phyloP scores from a whole-genome alignment of 2,113 vertebrate species.

The Calidris pygmaea region DNA sequence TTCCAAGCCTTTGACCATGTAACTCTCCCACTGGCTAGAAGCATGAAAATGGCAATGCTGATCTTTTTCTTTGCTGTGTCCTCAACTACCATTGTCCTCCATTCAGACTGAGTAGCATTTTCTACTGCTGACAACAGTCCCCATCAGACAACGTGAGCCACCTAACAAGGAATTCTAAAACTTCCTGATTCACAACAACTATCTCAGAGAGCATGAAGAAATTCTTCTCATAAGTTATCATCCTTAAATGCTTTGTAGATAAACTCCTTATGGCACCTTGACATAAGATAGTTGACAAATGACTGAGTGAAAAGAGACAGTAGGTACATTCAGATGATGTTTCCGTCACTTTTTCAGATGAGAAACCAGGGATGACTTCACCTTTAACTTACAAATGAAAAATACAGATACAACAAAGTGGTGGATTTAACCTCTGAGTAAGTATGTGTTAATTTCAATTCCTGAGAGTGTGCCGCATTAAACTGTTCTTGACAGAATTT shows the following conservation, averaged over 20 bases:
- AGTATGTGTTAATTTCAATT: slow-evolving; percentile 5
- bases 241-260: neutral
- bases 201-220: neutral
- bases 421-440: neutral
- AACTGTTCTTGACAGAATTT: slow-evolving; percentile 43
- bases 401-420: neutral
- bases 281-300: neutral
- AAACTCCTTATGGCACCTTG: neutral
- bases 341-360: neutral
- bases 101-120: neutral
- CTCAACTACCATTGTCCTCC: neutral
- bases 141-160: neutral
- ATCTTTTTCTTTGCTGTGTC: neutral
- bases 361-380: neutral
- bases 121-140: neutral
- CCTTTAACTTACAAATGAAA: neutral
- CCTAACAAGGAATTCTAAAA: neutral
- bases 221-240: neutral
- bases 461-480: neutral
- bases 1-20: neutral
- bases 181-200: neutral
- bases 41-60: neutral
- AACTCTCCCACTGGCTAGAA: neutral
- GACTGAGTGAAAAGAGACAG: neutral
- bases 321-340: neutral